These are phyloP conservation scores for Synergus umbraculus DNA, from an alignment of 2,888 invertebrate genomes.

Conservation along the genomic window DNA sequence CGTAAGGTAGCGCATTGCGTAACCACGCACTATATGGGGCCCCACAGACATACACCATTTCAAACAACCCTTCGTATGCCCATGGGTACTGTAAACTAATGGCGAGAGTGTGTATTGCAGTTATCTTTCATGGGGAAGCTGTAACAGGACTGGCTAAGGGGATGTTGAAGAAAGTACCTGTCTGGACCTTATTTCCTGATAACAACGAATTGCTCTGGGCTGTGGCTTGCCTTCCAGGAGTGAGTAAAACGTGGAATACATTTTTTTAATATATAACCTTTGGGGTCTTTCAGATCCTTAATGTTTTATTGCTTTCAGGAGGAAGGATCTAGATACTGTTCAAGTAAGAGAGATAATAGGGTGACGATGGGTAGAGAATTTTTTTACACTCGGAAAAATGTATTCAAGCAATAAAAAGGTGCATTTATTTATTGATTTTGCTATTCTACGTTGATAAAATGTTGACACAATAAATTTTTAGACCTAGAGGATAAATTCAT, in stretches of 20 bases:
- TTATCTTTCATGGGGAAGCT: constrained; percentile 58
- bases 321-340: not conserved
- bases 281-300: not conserved
- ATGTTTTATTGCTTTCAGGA: not conserved
- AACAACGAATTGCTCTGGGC: constrained; percentile 4
- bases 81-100: constrained; percentile 74
- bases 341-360: no score
- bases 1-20: constrained; percentile 53
- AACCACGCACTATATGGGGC: constrained; percentile 58
- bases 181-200: constrained; percentile 13
- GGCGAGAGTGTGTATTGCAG: constrained; percentile 64
- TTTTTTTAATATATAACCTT: not conserved
- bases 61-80: constrained; percentile 65
- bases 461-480: no score
- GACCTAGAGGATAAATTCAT: no score
- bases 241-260: constrained; percentile 19
- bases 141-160: not conserved
- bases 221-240: constrained; percentile 5
- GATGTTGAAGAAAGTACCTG: constrained; percentile 41
- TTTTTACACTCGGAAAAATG: no score
- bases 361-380: no score
- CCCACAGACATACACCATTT: constrained; percentile 57
- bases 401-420: no score
- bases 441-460: no score
- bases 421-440: no score